These are phyloP conservation scores for Anoura caudifer DNA, from an alignment of 2,113 vertebrate genomes.

Conservation along the genomic window DNA sequence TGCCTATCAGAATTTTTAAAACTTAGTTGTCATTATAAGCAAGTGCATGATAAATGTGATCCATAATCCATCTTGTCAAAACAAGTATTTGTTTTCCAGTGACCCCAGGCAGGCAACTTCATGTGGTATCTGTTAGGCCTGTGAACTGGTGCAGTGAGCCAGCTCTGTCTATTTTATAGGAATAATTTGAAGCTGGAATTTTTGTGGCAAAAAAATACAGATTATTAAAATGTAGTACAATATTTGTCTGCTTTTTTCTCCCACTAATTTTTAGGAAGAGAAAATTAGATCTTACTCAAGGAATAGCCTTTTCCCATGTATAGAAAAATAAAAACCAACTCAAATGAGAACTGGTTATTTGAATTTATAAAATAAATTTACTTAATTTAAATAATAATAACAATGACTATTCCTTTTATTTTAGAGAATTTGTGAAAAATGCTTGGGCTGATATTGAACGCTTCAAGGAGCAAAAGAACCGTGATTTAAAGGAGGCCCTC, in stretches of 20 bases:
- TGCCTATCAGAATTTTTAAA: background rate
- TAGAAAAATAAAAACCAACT: slow-evolving; percentile 5
- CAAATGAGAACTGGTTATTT: background rate
- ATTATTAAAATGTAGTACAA: background rate
- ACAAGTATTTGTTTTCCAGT: slow-evolving; percentile 47
- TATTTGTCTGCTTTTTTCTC: background rate
- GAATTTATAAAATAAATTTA: background rate
- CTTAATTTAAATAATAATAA: slow-evolving; percentile 27
- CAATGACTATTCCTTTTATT: slow-evolving; percentile 57
- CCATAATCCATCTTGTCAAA: slow-evolving; percentile 62
- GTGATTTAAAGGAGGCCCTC: slow-evolving; percentile 93
- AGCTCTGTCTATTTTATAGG: background rate
- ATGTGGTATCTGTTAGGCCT: background rate
- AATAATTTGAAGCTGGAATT: slow-evolving; percentile 7
- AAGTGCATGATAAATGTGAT: background rate
- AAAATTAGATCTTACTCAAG: background rate
- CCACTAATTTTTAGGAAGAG: slow-evolving; percentile 3
- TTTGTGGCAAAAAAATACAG: background rate
- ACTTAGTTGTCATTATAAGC: background rate
- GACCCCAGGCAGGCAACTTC: slow-evolving; percentile 47
- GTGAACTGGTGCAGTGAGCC: background rate
- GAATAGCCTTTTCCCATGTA: background rate
- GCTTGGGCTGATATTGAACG: slow-evolving; percentile 95
- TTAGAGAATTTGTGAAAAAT: slow-evolving; percentile 92
- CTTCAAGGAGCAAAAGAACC: slow-evolving; percentile 96